phyloP scores from a whole-genome alignment of 2,888 invertebrate genomes.

The Malacosoma neustria region DNA sequence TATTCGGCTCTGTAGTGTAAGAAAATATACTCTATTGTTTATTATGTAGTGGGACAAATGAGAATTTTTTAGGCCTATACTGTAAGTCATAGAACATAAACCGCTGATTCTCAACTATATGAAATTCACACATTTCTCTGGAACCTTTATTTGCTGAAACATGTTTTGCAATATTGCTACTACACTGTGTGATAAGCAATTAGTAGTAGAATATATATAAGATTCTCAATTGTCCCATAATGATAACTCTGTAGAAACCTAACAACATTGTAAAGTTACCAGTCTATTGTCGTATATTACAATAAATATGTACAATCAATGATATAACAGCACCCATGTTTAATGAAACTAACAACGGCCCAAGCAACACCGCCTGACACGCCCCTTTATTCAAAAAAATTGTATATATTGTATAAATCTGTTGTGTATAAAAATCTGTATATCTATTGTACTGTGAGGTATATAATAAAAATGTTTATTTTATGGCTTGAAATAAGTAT shows the following conservation, averaged over 20 bases:
- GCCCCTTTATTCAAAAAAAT: slow-evolving; percentile 44
- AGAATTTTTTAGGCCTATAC: slow-evolving; percentile 16
- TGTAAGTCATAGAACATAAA: slow-evolving; percentile 8
- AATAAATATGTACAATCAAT: slow-evolving; percentile 73
- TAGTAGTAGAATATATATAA: too few species aligned
- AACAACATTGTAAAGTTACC: slow-evolving; percentile 71
- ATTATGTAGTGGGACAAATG: slow-evolving; percentile 38
- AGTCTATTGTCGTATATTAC: slow-evolving; percentile 72
- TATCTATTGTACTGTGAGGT: slow-evolving; percentile 55
- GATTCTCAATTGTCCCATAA: slow-evolving; percentile 36
- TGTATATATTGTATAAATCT: slow-evolving; percentile 50
- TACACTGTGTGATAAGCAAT: too few species aligned
- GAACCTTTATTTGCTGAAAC: too few species aligned
- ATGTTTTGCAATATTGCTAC: too few species aligned
- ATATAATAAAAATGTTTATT: slow-evolving; percentile 39
- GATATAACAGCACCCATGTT: slow-evolving; percentile 68
- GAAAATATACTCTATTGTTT: slow-evolving; percentile 73
- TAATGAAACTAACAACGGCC: slow-evolving; percentile 49
- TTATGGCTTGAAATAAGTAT: slow-evolving; percentile 55
- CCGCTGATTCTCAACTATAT: too few species aligned
- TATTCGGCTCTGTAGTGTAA: slow-evolving; percentile 58
- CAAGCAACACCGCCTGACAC: slow-evolving; percentile 44
- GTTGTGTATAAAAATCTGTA: slow-evolving; percentile 44
- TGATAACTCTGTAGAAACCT: slow-evolving; percentile 69
- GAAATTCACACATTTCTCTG: too few species aligned